Conservation (phyloP, 2,888 invertebrate genomes). For the Acrocera orbiculus region DNA sequence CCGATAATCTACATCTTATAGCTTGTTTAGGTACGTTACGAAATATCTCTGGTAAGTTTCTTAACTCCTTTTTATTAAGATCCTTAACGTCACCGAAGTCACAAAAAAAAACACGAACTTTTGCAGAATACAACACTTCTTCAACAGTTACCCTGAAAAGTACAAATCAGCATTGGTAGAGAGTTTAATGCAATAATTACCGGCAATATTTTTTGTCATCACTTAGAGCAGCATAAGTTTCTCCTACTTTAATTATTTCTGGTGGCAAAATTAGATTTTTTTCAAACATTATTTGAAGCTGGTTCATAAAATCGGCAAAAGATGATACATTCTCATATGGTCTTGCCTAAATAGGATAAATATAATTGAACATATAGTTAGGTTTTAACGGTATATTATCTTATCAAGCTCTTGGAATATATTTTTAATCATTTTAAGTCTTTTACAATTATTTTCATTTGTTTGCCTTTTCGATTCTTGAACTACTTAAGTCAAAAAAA, state of each 20-base stretch:
- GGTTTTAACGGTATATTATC: neutral
- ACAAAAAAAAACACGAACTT: constrained; percentile 42
- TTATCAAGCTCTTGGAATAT: too few species aligned
- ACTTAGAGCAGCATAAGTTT: constrained; percentile 50
- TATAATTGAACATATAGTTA: too few species aligned
- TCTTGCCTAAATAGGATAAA: constrained; percentile 29
- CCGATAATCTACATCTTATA: constrained; percentile 42
- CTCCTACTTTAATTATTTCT: constrained; percentile 37
- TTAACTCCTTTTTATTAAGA: constrained; percentile 36
- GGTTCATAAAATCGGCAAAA: constrained; percentile 46
- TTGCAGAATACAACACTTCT: constrained; percentile 35
- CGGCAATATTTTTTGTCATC: constrained; percentile 53
- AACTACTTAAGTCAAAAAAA: too few species aligned
- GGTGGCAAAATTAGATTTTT: constrained; percentile 33
- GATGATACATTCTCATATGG: constrained; percentile 31
- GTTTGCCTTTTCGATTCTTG: too few species aligned
- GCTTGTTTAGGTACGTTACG: constrained; percentile 45
- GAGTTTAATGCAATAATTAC: constrained; percentile 31
- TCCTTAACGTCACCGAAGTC: constrained; percentile 47
- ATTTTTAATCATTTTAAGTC: too few species aligned
- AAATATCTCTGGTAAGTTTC: constrained; percentile 37
- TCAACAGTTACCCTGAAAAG: constrained; percentile 35
- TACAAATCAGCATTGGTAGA: neutral
- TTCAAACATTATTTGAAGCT: too few species aligned
- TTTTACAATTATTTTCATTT: too few species aligned